Percentiles rank a stretch among this genome's conserved stretches.
phyloP scores from a whole-genome alignment of 2,797 vertebrate genomes.

The Oreonectes daqikongensis region DNA sequence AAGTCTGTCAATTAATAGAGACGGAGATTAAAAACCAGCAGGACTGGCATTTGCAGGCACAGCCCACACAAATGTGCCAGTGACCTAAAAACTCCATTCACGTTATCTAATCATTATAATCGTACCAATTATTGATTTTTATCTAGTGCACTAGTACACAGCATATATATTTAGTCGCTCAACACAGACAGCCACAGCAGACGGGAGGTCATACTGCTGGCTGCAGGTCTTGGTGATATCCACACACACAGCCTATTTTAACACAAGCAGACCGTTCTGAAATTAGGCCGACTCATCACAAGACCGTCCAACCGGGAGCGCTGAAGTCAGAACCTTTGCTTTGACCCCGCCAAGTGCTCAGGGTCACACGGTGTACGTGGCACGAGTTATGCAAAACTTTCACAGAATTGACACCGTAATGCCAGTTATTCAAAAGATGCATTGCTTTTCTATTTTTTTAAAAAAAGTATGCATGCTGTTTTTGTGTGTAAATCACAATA shows the following conservation, averaged over 20 bases:
- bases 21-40: too few species aligned
- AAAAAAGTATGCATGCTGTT: neutral
- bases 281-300: constrained; percentile 11
- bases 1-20: too few species aligned
- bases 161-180: neutral
- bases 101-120: constrained; percentile 4
- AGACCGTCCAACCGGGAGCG: neutral
- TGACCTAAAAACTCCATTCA: constrained; percentile 36
- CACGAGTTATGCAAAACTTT: neutral
- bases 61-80: constrained; percentile 18
- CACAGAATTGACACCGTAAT: neutral
- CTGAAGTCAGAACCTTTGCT: neutral
- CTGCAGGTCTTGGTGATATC: constrained; percentile 21
- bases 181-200: neutral
- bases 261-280: constrained; percentile 18
- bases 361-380: too few species aligned
- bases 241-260: neutral
- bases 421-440: neutral
- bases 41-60: neutral
- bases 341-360: neutral
- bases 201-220: neutral
- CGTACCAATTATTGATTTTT: constrained; percentile 17
- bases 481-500: too few species aligned
- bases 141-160: constrained; percentile 1
- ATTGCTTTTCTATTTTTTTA: neutral